A percentile compares a stretch with the other conserved stretches of the same genome.
Evolutionary conservation across 2,113 vertebrate genomes (phyloP).

Genomic region (Siniperca chuatsi): DNA sequence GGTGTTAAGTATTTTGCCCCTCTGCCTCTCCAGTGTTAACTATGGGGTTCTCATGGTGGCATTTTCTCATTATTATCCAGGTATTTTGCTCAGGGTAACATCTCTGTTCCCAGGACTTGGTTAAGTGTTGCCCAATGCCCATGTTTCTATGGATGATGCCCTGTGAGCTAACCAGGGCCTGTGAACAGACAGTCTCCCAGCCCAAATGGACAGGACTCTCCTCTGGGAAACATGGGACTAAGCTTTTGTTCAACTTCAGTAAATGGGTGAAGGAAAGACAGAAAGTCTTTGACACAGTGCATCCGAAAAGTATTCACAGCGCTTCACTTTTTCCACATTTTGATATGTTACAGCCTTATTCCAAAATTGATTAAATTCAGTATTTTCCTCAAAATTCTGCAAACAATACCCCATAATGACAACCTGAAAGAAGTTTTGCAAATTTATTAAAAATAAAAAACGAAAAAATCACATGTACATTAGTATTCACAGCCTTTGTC

Average conservation of each 20-base stretch:
- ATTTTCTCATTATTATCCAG: slow-evolving; percentile 69
- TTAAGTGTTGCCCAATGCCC: slow-evolving; percentile 60
- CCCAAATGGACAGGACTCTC: slow-evolving; percentile 56
- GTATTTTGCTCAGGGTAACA: slow-evolving; percentile 52
- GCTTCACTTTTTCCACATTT: too few relatives aligned
- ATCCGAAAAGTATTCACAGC: too few relatives aligned
- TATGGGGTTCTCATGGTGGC: slow-evolving; percentile 61
- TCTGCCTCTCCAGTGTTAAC: slow-evolving; percentile 52
- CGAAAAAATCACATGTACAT: too few relatives aligned
- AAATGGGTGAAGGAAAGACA: slow-evolving; percentile 59
- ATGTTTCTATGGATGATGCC: slow-evolving; percentile 75
- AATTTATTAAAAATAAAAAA: too few relatives aligned
- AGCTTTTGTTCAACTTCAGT: slow-evolving; percentile 64
- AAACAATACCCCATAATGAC: too few relatives aligned
- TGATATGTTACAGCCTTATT: too few relatives aligned
- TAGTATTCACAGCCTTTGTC: too few relatives aligned
- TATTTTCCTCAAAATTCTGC: too few relatives aligned
- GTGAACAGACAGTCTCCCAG: slow-evolving; percentile 77
- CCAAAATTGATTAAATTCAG: too few relatives aligned
- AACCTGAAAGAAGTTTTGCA: too few relatives aligned
- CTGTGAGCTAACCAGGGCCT: slow-evolving; percentile 77
- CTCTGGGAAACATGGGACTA: slow-evolving; percentile 64
- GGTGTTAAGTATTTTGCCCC: slow-evolving; percentile 67
- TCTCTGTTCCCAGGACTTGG: slow-evolving; percentile 68
- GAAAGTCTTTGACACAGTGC: slow-evolving; percentile 49